These are phyloP conservation scores for Elaphurus davidianus DNA, from an alignment of 2,113 vertebrate genomes.

Conservation along the genomic window DNA sequence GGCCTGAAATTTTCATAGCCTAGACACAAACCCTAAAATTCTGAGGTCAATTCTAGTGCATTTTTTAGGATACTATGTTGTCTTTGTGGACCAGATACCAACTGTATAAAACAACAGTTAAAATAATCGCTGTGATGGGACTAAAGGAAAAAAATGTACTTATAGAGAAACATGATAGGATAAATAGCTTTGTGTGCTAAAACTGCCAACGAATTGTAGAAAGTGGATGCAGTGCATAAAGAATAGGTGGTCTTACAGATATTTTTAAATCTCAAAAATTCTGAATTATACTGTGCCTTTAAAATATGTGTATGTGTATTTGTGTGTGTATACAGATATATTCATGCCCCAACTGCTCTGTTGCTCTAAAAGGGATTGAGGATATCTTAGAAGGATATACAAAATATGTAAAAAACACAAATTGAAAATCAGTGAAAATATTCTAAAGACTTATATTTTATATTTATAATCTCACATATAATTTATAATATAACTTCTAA, in stretches of 20 bases:
- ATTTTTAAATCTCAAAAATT: background rate
- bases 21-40: background rate
- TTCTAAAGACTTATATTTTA: background rate
- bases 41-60: background rate
- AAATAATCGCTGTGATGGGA: background rate
- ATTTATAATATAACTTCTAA: background rate
- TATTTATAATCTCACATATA: background rate
- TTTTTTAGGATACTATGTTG: background rate
- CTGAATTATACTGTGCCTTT: background rate
- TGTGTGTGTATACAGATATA: background rate
- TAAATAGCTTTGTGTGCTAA: background rate
- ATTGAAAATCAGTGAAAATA: background rate
- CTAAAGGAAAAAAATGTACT: background rate
- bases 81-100: background rate
- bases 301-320: background rate
- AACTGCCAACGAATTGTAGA: background rate
- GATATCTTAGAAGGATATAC: background rate
- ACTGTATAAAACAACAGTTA: background rate
- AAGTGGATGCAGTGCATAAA: background rate
- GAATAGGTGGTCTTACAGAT: background rate
- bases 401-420: background rate
- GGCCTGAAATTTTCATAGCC: background rate
- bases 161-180: background rate
- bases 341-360: background rate
- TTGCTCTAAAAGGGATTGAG: background rate